These are phyloP conservation scores for Ibidorhyncha struthersii DNA, from an alignment of 2,113 vertebrate species.

Conservation along the genomic window DNA sequence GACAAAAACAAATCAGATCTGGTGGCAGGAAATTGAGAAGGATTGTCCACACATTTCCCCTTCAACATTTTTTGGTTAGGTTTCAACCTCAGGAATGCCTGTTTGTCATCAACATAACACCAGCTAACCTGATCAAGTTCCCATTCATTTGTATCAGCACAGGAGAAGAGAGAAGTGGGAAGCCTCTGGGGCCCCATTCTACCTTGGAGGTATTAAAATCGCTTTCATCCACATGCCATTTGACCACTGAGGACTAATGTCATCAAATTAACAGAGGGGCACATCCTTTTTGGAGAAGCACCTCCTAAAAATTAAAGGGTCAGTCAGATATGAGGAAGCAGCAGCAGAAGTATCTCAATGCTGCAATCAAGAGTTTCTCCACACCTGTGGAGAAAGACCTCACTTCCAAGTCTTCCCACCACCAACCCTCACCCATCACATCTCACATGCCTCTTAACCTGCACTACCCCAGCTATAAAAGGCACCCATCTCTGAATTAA, in stretches of 20 bases:
- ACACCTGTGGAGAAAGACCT: not conserved
- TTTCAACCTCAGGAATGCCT: not conserved
- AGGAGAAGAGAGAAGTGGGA: not conserved
- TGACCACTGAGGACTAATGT: not conserved
- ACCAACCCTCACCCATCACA: not conserved
- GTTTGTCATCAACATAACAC: not conserved
- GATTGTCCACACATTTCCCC: not conserved
- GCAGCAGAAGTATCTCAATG: not conserved
- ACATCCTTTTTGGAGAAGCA: not conserved
- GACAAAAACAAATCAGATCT: not conserved
- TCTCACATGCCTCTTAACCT: not conserved
- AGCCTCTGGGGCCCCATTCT: not conserved
- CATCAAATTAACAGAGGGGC: not conserved
- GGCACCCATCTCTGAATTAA: not conserved
- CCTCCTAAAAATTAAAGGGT: not conserved
- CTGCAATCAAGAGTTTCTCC: not conserved
- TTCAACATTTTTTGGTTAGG: not conserved
- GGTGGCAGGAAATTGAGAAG: constrained; percentile 19
- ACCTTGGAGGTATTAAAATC: not conserved
- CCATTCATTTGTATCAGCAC: not conserved
- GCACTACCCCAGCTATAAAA: not conserved
- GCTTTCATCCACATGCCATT: not conserved
- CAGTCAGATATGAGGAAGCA: not conserved
- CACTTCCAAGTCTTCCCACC: not conserved
- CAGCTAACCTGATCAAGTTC: not conserved